Base-by-base conservation (phyloP, 2,888 invertebrate species). In the Leistus spinibarbis region DNA sequence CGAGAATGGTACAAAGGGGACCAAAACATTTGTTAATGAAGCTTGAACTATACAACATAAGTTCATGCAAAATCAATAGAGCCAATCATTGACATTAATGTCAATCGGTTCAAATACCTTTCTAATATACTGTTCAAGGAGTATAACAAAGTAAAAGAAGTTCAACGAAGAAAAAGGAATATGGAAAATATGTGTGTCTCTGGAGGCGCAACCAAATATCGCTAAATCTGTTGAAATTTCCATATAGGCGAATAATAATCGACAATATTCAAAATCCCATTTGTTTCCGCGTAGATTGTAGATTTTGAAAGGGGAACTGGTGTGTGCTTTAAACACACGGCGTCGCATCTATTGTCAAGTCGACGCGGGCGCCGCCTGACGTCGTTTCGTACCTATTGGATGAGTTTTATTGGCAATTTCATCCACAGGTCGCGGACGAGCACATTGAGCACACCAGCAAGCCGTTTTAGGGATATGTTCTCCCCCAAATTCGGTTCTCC, bases 211-310 rank as follows among this genome's bases (percentile, higher is more conserved):
- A 72, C 65, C 66, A 66, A 72, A 72, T 66, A 72, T 72, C 72
- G 24, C 9, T 22, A 60, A 72, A 72, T 27, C 56, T 7, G 7
- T 3, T 19, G 57, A 56, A 72, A 66, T 66, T 65, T 65, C 64
- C 71, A 71, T 66, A 72, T 56, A 66, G 72, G 62, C 3, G 3
- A 54, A 54, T 68, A 80, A 81, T 81, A 82, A 81, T 81, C 81
- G 81, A 81, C 78, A 79, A 80, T 80, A 81, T 81, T 79, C 80
- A 77, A 79, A 80, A 81, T 80, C 81, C 81, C 79, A 81, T 82
- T 82, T 80, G 80, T 80, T 80, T 77, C n/a, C 78, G 79, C 79
- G 78, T 79, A 80, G 81, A 81, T 81, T 81, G 81, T 81, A 81
- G 40, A 40, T 40, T 7, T 4, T 27, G 27, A 7, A 7, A 80